Evolutionary conservation across 2,888 invertebrate species (phyloP), one percentile per base, ranked within the genome.

Genomic region (Linnaemya tessellans): DNA sequence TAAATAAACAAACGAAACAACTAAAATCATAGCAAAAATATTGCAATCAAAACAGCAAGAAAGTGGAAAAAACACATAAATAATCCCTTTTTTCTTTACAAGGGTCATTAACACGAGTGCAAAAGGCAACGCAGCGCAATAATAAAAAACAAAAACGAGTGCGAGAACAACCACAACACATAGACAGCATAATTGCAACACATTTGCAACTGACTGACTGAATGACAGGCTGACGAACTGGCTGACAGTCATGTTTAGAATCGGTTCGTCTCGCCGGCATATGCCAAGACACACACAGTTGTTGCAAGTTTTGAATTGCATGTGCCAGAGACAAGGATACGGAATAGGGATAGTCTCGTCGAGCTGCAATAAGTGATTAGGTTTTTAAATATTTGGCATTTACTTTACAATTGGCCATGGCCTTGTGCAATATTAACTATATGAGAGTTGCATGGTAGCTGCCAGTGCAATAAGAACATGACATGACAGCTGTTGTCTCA

Each of bases 71-170:
- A 22, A 64, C 41, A 20, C 54, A 79, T 71, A 81, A 81, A 81
- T 81, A 82, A 82, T 71, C 65, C 77, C 82, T 78, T 77, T 71
- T 77, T 54, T 30, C 58, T 60, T 49, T 41, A 64, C 64, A 75
- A 85, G 82, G 85, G 79, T 85, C 85, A 85, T 85, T 85, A 85
- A 85, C 85, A 82, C 82, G 82, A 80, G 71, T 85, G 79, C 79
- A 82, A 85, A 65, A 80, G 82, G 79, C 85, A 85, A 67, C 78
- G 20, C 43, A 79, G 79, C 64, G 62, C 79, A 79, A 79, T 62
- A 73, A 49, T 13, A 64, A 77, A 58, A 74, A 43, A 80, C 62
- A 74, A 74, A 56, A 70, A 75, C 77, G 71, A 73, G 75, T 67
- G 30, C 75, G 65, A 38, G 30, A 43, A 67, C 80, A 80, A 46